Conservation (phyloP, 2,797 vertebrate species). For the Sebastolobus altivelis region DNA sequence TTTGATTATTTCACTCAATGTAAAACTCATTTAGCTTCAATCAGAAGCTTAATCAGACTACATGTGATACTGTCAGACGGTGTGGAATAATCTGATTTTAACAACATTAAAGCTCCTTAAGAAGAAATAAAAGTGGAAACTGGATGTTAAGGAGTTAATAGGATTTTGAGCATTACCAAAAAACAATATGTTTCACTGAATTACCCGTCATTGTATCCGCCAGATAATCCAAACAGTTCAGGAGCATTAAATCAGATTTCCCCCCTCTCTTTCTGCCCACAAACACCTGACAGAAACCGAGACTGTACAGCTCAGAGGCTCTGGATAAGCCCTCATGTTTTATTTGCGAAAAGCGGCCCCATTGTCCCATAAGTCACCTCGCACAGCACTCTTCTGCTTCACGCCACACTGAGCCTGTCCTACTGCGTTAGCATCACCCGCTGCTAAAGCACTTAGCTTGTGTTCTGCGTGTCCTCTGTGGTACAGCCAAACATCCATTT, state of each 20-base stretch:
- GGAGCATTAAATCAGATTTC: conserved; percentile 64
- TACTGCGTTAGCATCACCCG: conserved; percentile 80
- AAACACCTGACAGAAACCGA: conserved; percentile 78
- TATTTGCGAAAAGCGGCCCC: conserved; percentile 87
- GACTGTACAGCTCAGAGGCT: conserved; percentile 76
- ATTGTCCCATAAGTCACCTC: conserved; percentile 89
- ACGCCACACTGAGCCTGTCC: conserved; percentile 85
- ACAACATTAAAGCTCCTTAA: conserved; percentile 8
- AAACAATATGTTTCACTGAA: conserved; percentile 22
- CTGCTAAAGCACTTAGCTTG: conserved; percentile 87
- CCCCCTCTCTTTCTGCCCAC: conserved; percentile 48
- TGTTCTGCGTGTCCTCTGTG: conserved; percentile 85
- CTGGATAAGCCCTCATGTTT: conserved; percentile 87
- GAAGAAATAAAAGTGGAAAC: background rate
- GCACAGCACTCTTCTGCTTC: conserved; percentile 86
- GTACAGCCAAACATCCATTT: conserved; percentile 84
- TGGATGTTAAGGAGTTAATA: conserved; percentile 7
- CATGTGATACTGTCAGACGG: background rate
- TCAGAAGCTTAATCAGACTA: background rate
- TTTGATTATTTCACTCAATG: background rate
- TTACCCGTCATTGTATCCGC: conserved; percentile 43
- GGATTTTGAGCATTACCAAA: background rate
- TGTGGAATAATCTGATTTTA: conserved; percentile 2
- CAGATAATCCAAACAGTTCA: conserved; percentile 56
- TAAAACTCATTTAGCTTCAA: background rate